phyloP scores from a whole-genome alignment of 2,888 invertebrate genomes.

The Erebia ligea region DNA sequence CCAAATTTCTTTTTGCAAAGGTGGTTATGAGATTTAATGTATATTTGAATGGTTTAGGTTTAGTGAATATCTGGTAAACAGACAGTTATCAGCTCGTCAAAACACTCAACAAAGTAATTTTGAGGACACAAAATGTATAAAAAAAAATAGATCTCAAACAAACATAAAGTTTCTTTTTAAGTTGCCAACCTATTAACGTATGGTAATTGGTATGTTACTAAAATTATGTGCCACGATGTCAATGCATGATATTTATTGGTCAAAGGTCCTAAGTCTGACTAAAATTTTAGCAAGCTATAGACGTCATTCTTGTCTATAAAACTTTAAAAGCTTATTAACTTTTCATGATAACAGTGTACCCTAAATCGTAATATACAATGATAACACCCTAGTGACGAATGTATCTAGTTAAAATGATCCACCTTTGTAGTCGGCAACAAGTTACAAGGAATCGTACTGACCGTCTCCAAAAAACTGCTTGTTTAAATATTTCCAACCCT shows the following conservation, averaged over 20 bases:
- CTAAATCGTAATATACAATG: constrained; percentile 9
- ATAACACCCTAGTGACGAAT: constrained; percentile 19
- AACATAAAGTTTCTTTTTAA: too few species aligned
- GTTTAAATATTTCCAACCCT: constrained; percentile 79
- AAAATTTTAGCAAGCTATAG: neutral
- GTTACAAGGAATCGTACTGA: constrained; percentile 54
- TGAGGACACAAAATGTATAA: too few species aligned
- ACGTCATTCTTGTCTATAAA: neutral
- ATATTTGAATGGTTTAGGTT: too few species aligned
- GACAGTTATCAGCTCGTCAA: too few species aligned
- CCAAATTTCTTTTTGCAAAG: too few species aligned
- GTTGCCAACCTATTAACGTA: neutral
- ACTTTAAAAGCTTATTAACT: neutral
- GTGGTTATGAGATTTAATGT: too few species aligned
- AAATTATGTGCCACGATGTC: neutral
- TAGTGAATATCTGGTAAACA: too few species aligned
- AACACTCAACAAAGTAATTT: too few species aligned
- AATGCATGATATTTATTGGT: neutral
- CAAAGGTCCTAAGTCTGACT: neutral
- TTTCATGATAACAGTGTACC: neutral
- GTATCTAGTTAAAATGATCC: constrained; percentile 18
- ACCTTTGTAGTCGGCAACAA: constrained; percentile 40
- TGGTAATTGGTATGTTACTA: neutral
- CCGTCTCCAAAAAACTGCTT: constrained; percentile 80
- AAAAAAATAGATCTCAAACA: too few species aligned